A percentile compares a stretch with the other conserved stretches of the same genome.
phyloP scores from a whole-genome alignment of 2,888 invertebrate species.

The Maniola hyperantus region DNA sequence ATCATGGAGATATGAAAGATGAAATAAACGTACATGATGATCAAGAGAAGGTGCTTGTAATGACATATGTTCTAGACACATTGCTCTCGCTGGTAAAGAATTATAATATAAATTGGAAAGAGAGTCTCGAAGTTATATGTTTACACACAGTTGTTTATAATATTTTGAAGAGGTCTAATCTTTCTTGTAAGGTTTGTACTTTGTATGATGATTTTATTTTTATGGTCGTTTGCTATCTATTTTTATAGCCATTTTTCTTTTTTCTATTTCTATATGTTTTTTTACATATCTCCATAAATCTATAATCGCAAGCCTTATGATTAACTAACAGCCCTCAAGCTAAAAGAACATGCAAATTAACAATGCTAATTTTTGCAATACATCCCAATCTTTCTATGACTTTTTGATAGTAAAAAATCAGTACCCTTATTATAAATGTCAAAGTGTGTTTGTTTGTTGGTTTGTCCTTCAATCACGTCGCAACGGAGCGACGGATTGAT shows the following conservation, averaged over 20 bases:
- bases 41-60: conserved; percentile 68
- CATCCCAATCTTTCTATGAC: too few relatives aligned
- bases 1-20: conserved; percentile 47
- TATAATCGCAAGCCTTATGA: too few relatives aligned
- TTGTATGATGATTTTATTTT: conserved; percentile 36
- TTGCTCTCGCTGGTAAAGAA: conserved; percentile 85
- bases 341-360: too few relatives aligned
- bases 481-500: too few relatives aligned
- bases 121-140: conserved; percentile 89
- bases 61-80: conserved; percentile 86
- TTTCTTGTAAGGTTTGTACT: conserved; percentile 67
- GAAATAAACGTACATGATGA: conserved; percentile 55
- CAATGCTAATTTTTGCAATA: too few relatives aligned
- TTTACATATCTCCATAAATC: too few relatives aligned
- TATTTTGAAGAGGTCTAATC: conserved; percentile 64
- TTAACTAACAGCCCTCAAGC: too few relatives aligned
- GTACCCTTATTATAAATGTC: too few relatives aligned
- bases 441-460: too few relatives aligned
- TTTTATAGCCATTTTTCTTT: background rate
- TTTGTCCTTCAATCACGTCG: too few relatives aligned
- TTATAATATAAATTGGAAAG: conserved; percentile 89
- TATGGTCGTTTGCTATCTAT: conserved; percentile 1
- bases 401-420: too few relatives aligned
- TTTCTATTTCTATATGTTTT: too few relatives aligned
- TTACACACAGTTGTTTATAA: conserved; percentile 73